Conservation (phyloP, 2,888 invertebrate genomes). For the Dolomedes plantarius region DNA sequence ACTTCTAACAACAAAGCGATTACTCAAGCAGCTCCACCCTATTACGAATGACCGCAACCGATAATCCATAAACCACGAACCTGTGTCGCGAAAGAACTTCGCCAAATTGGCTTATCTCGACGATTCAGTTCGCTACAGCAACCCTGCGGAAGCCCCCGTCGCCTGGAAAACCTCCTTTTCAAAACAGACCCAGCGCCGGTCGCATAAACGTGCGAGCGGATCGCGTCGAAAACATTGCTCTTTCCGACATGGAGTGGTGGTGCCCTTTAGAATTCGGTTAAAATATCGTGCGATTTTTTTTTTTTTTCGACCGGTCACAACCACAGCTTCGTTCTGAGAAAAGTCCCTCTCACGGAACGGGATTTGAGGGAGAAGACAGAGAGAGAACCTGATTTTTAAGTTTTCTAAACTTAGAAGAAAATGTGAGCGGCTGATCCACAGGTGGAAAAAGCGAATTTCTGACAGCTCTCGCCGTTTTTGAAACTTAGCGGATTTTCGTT, state of each 20-base stretch:
- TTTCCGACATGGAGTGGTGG: background rate
- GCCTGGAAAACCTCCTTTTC: background rate
- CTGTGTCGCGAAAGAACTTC: background rate
- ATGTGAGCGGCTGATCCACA: background rate
- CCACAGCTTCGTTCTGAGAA: no score
- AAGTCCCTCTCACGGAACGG: no score
- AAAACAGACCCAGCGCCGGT: background rate
- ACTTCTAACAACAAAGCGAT: no score
- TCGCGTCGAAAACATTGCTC: background rate
- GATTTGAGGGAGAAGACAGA: no score
- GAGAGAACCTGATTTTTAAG: no score
- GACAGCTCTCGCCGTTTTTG: no score
- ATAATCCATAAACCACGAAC: background rate
- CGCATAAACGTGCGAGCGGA: background rate
- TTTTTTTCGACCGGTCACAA: no score
- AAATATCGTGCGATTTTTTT: background rate
- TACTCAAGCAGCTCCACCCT: no score
- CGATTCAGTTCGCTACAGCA: background rate
- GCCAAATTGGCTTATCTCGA: slow-evolving; percentile 2
- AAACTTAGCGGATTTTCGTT: no score
- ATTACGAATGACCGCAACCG: no score
- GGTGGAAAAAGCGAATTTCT: background rate
- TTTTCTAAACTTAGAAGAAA: no score
- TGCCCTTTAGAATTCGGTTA: slow-evolving; percentile 5
- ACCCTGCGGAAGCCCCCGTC: background rate